Conservation (phyloP, 1,140 invertebrate species). For the Drosophila saltans region DNA sequence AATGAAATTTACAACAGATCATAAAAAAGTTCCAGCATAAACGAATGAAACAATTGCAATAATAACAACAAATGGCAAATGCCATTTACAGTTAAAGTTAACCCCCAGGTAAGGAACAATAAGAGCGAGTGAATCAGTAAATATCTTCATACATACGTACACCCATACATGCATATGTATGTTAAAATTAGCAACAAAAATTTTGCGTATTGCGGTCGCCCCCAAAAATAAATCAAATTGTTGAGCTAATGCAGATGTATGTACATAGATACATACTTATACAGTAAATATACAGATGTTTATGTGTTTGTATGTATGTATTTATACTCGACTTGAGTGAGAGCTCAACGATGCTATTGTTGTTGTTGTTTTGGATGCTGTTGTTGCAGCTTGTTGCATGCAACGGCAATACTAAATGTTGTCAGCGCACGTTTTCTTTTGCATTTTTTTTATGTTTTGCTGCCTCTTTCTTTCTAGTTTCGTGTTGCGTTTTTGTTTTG, state of each 20-base stretch:
- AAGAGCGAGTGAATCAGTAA: constrained; percentile 3
- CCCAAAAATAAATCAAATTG: constrained; percentile 60
- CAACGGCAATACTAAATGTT: constrained; percentile 40
- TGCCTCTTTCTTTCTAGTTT: constrained; percentile 22
- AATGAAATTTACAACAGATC: not conserved
- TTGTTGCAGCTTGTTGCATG: constrained; percentile 72
- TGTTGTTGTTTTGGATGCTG: constrained; percentile 24
- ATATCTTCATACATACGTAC: too few species aligned
- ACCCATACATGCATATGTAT: not conserved
- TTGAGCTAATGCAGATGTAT: constrained; percentile 48
- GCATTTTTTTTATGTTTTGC: constrained; percentile 36
- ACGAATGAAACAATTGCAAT: constrained; percentile 37
- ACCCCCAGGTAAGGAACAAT: constrained; percentile 29
- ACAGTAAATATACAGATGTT: too few species aligned
- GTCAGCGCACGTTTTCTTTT: constrained; percentile 49
- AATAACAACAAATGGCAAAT: constrained; percentile 23
- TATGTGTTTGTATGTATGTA: constrained; percentile 17
- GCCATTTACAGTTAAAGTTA: constrained; percentile 21
- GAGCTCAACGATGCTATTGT: constrained; percentile 3
- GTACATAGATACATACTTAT: not conserved
- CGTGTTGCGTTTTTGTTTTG: constrained; percentile 54
- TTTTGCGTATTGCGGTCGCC: constrained; percentile 51
- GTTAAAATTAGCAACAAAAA: constrained; percentile 31
- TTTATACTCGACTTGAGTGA: constrained; percentile 53
- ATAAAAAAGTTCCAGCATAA: not conserved